Evolutionary conservation across 2,113 vertebrate genomes (phyloP), one percentile per base, ranked within the genome.

Genomic region (Progne subis): DNA sequence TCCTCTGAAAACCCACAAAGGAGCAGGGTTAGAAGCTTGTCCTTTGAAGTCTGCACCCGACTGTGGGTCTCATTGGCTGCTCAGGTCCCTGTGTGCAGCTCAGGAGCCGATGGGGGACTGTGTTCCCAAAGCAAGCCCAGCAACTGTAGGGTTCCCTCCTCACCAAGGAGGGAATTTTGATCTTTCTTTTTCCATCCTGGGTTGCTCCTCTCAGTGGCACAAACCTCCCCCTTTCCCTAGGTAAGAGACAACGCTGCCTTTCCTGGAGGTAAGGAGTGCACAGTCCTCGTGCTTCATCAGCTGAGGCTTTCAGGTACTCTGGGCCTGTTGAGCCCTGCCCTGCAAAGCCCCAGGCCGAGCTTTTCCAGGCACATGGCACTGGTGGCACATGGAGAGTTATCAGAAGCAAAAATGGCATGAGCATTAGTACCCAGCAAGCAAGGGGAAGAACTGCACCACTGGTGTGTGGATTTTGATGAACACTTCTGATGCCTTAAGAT

Each of bases 221-320:
- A 71, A 60, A 68, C 26, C 47, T 57, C 11, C 6, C 3, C 3
- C 8, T 79, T 68, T 56, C 18, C 13, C 18, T n/a, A 28, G 6
- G 6, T 34, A 4, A 74, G 63, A 67, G 47, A 32, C 20, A 61
- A 12, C 0, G 1, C 17, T 86, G 32, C 46, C 57, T 86, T 59
- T 93, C 41, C 46, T 8, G 2, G 11, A 18, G 19, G 4, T 56
- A 15, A 85, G 71, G 37, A 75, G 91, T 86, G 60, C 12, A 8
- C 65, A 71, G 67, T 39, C 53, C 71, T 88, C 80, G 64, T 95
- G 53, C 67, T 82, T 92, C 89, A 68, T 88, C 94, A 94, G 70
- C 75, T 79, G 91, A 95, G 18, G 52, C 61, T 81, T 83, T 93
- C 41, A 39, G 39, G 47, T 55, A 49, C 88, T 41, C 49, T 74